phyloP scores from a whole-genome alignment of 1,140 invertebrate genomes.

The Heliconius melpomene region DNA sequence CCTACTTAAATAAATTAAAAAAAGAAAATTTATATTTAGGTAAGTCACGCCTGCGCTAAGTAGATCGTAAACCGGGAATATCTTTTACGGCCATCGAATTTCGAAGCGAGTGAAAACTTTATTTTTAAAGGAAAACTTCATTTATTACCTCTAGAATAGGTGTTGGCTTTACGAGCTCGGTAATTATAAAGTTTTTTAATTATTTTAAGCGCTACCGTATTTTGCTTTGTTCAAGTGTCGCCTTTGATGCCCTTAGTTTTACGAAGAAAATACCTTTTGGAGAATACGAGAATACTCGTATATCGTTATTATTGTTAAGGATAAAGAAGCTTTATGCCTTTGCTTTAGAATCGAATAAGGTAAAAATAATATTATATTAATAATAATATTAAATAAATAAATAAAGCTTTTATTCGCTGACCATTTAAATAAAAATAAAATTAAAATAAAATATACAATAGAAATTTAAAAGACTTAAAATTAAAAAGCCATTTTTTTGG shows the following conservation, averaged over 20 bases:
- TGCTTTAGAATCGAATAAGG: no score
- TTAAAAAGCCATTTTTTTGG: no score
- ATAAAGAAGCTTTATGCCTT: background rate
- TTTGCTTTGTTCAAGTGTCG: conserved; percentile 17
- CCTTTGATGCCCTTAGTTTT: background rate
- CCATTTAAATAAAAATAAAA: no score
- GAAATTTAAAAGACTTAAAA: no score
- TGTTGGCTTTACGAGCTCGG: conserved; percentile 59
- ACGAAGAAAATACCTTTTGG: conserved; percentile 3
- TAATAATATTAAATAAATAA: no score
- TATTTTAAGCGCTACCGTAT: conserved; percentile 36
- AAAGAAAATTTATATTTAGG: conserved; percentile 39
- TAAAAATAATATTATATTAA: no score
- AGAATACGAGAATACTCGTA: no score
- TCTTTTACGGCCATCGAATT: conserved; percentile 62
- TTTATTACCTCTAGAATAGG: conserved; percentile 61
- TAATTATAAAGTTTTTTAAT: conserved; percentile 74
- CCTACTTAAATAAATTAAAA: no score
- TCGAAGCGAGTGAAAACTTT: conserved; percentile 52
- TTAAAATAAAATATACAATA: no score
- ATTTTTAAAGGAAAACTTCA: conserved; percentile 70
- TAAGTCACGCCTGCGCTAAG: conserved; percentile 60
- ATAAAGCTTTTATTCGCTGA: no score
- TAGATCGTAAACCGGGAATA: conserved; percentile 52
- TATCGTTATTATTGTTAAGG: background rate